Evolutionary conservation across 2,113 vertebrate species (phyloP).

Genomic region (Microtus richardsoni): DNA sequence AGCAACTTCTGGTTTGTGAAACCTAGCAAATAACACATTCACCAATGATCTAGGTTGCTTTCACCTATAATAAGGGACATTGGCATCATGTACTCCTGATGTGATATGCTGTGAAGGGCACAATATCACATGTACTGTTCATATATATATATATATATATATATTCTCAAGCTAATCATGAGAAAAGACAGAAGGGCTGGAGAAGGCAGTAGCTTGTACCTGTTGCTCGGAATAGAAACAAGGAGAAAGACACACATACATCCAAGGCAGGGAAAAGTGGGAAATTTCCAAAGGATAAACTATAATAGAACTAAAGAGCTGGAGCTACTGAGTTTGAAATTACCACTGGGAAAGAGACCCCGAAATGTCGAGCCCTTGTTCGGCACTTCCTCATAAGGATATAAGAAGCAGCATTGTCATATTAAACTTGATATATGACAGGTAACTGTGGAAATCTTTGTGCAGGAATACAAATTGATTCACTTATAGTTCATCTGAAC

Average conservation of each 20-base stretch:
- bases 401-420: constrained; percentile 9
- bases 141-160: too few species aligned
- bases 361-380: constrained; percentile 8
- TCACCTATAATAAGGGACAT: neutral
- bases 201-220: neutral
- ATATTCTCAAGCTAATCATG: neutral
- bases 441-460: constrained; percentile 47
- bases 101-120: neutral
- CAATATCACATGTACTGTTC: neutral
- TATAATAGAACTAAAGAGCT: constrained; percentile 24
- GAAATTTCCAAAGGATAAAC: constrained; percentile 34
- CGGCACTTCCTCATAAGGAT: constrained; percentile 18
- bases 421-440: constrained; percentile 57
- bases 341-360: neutral
- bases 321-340: constrained; percentile 41
- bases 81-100: neutral
- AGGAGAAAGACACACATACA: neutral
- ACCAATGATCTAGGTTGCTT: neutral
- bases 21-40: neutral
- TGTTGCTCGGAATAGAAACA: neutral
- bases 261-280: neutral
- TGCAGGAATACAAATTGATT: constrained; percentile 61
- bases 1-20: neutral
- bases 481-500: constrained; percentile 60
- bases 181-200: neutral